Evolutionary conservation across 2,113 vertebrate species (phyloP).

Genomic region (Sapayoa aenigma): DNA sequence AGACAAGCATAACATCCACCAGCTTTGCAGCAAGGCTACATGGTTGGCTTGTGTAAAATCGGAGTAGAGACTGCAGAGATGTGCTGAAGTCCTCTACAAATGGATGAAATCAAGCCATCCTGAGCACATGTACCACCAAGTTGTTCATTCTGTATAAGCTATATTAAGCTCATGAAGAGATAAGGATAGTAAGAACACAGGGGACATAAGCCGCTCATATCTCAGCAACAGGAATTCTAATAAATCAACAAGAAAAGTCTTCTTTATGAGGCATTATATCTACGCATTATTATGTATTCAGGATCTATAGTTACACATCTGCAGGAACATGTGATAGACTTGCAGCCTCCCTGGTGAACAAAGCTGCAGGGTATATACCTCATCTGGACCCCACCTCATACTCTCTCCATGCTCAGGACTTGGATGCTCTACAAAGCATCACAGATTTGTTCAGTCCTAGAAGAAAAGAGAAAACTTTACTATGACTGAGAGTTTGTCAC

Average conservation of each 20-base stretch:
- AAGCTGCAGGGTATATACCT: neutral
- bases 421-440: neutral
- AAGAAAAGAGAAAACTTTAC: neutral
- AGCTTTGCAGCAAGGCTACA: neutral
- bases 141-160: neutral
- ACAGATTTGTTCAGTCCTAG: neutral
- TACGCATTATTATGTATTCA: neutral
- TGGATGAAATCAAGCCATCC: neutral
- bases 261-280: neutral
- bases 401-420: neutral
- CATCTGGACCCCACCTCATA: neutral
- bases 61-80: neutral
- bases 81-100: neutral
- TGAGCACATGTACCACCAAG: neutral
- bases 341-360: neutral
- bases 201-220: neutral
- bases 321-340: rapidly evolving
- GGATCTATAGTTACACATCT: neutral
- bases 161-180: neutral
- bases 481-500: neutral
- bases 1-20: neutral
- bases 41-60: neutral
- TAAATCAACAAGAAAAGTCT: neutral
- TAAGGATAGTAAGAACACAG: neutral
- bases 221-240: neutral